phyloP scores from a whole-genome alignment of 2,797 vertebrate species.

The Brachymystax lenok region DNA sequence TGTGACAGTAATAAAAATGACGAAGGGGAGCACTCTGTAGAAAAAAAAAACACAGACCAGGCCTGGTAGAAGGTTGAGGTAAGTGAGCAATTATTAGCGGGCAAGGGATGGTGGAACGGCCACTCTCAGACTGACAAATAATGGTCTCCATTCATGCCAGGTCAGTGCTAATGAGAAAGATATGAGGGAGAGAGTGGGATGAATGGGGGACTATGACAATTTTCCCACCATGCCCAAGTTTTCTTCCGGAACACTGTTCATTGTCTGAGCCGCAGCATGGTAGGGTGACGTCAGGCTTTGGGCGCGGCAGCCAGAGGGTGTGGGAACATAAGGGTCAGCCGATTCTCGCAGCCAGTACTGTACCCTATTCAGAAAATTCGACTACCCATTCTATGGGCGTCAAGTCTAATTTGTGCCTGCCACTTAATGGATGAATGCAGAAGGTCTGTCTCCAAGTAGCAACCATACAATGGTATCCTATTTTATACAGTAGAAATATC shows the following conservation, averaged over 20 bases:
- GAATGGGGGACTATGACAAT: conserved; percentile 52
- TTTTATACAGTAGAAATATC: background rate
- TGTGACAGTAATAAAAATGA: conserved; percentile 1
- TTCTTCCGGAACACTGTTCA: conserved; percentile 55
- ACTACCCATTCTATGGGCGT: conserved; percentile 62
- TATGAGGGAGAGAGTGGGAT: conserved; percentile 16
- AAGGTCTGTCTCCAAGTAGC: background rate
- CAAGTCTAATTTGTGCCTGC: conserved; percentile 27
- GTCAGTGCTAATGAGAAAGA: conserved; percentile 39
- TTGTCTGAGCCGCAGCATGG: conserved; percentile 57
- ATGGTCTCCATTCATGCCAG: conserved; percentile 35
- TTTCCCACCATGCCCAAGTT: conserved; percentile 66
- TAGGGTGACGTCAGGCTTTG: conserved; percentile 53
- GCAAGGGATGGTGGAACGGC: conserved; percentile 14
- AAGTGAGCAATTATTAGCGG: conserved; percentile 36
- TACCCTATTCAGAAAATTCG: conserved; percentile 37
- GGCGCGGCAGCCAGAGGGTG: conserved; percentile 46
- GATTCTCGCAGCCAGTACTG: conserved; percentile 47
- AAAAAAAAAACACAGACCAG: background rate
- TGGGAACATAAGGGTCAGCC: conserved; percentile 58
- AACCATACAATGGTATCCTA: background rate
- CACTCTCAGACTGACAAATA: conserved; percentile 36
- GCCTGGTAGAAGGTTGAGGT: conserved; percentile 21
- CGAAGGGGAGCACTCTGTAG: background rate
- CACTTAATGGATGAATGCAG: background rate